Percentiles rank a stretch among this genome's conserved stretches.
Conservation (phyloP, 2,888 invertebrate genomes). For the Drosophila setosimentum region DNA sequence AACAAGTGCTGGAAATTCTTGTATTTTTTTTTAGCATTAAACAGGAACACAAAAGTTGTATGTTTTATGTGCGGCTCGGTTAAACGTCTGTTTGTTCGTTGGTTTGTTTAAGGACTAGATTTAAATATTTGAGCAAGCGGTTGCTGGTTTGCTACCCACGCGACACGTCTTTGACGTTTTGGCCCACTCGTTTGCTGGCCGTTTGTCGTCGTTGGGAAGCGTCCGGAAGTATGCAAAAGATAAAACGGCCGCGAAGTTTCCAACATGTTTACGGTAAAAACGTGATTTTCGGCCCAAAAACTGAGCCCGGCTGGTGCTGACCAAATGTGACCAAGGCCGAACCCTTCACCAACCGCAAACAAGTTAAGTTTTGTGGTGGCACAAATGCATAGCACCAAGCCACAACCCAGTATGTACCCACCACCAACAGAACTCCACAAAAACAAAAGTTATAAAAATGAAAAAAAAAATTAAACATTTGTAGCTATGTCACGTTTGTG, state of each 20-base stretch:
- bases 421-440: slow-evolving; percentile 4
- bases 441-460: slow-evolving; percentile 63
- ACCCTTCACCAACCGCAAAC: slow-evolving; percentile 76
- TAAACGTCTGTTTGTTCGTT: slow-evolving; percentile 26
- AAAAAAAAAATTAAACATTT: slow-evolving; percentile 71
- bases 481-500: slow-evolving; percentile 81
- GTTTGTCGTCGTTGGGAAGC: slow-evolving; percentile 22
- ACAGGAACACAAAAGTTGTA: slow-evolving; percentile 14
- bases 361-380: slow-evolving; percentile 67
- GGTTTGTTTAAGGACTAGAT: slow-evolving; percentile 51
- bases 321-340: slow-evolving; percentile 75
- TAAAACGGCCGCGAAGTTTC: slow-evolving; percentile 77
- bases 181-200: slow-evolving; percentile 62
- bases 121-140: slow-evolving; percentile 69
- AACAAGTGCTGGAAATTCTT: neutral
- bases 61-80: slow-evolving; percentile 30
- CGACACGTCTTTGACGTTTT: slow-evolving; percentile 73
- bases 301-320: slow-evolving; percentile 47
- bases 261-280: slow-evolving; percentile 81
- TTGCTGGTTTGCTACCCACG: slow-evolving; percentile 20
- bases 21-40: slow-evolving; percentile 10
- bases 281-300: slow-evolving; percentile 77
- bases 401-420: neutral
- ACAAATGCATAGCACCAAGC: neutral
- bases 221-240: slow-evolving; percentile 64